Conservation (phyloP, 35 echinoderm and acorn worm genomes). For the Patiria miniata region DNA sequence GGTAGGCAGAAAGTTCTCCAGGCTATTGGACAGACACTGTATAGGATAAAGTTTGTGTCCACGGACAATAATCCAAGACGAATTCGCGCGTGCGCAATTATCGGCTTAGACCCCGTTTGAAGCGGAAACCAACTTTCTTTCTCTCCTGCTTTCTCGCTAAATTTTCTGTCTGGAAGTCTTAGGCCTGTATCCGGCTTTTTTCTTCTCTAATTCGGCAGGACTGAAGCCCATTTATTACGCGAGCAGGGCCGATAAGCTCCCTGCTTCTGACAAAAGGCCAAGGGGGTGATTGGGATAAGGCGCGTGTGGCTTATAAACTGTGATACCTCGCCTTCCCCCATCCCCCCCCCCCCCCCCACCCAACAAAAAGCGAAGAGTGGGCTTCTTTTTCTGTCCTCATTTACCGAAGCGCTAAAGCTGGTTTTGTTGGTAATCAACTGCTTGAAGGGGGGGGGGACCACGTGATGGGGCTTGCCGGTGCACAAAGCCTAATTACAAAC, state of each 20-base stretch:
- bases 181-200: too few relatives aligned
- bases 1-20: too few relatives aligned
- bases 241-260: neutral
- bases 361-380: neutral
- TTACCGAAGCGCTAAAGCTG: neutral
- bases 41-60: constrained; percentile 13
- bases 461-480: constrained; percentile 14
- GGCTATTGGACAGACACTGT: neutral
- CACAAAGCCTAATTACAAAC: constrained; percentile 33
- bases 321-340: too few relatives aligned
- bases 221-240: constrained; percentile 18
- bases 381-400: constrained; percentile 1
- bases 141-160: neutral
- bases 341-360: too few relatives aligned
- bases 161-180: neutral
- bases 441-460: neutral
- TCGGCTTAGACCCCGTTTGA: neutral
- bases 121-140: neutral
- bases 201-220: neutral
- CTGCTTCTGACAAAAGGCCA: constrained; percentile 3
- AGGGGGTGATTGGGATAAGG: constrained; percentile 20
- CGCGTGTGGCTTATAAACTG: constrained; percentile 21
- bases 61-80: neutral
- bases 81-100: neutral
- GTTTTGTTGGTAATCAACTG: constrained; percentile 12